Percentiles rank a stretch among this genome's conserved stretches.
Evolutionary conservation across 1,140 invertebrate species (phyloP).

Genomic region (Lucilia cuprina): DNA sequence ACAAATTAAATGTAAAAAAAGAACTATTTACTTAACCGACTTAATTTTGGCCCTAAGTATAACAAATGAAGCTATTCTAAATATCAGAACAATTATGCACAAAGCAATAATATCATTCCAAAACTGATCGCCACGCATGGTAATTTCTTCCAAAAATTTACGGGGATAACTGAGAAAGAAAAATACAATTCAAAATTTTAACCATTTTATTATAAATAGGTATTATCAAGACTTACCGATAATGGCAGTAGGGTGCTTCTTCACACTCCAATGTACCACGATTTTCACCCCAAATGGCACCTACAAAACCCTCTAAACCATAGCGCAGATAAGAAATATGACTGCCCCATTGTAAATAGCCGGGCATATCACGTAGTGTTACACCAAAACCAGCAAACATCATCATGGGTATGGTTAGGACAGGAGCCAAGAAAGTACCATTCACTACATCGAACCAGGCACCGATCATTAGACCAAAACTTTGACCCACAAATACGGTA

Average conservation of each 20-base stretch:
- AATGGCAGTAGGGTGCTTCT: slow-evolving; percentile 74
- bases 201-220: not conserved
- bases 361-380: slow-evolving; percentile 76
- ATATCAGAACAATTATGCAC: slow-evolving; percentile 72
- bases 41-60: slow-evolving; percentile 68
- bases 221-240: slow-evolving; percentile 64
- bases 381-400: slow-evolving; percentile 88
- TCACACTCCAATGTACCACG: slow-evolving; percentile 72
- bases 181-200: not conserved
- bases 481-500: slow-evolving; percentile 87
- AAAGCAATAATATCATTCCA: slow-evolving; percentile 83
- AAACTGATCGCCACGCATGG: slow-evolving; percentile 81
- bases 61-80: slow-evolving; percentile 78
- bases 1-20: not conserved
- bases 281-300: slow-evolving; percentile 82
- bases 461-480: slow-evolving; percentile 86
- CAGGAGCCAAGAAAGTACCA: slow-evolving; percentile 82
- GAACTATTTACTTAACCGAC: slow-evolving; percentile 46
- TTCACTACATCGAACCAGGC: slow-evolving; percentile 84
- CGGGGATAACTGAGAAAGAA: slow-evolving; percentile 67
- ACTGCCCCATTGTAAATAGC: slow-evolving; percentile 85
- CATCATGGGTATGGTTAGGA: slow-evolving; percentile 82
- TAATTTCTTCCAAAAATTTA: slow-evolving; percentile 80
- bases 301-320: slow-evolving; percentile 82
- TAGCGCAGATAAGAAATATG: slow-evolving; percentile 88